These are phyloP conservation scores for Pangasius mekongensis DNA, from an alignment of 2,797 vertebrate genomes.

Conservation along the genomic window DNA sequence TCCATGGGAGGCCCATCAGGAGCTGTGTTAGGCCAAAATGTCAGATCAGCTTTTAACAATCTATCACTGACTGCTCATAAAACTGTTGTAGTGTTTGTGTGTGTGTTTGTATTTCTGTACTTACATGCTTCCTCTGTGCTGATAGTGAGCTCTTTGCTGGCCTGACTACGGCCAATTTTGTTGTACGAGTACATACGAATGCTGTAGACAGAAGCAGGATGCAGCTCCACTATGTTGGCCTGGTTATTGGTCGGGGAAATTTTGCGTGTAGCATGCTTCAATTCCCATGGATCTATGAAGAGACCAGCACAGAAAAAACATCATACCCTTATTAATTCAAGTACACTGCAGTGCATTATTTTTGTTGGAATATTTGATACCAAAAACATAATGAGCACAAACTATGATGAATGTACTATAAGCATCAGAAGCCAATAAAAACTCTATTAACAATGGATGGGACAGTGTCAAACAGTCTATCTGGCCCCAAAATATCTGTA, in stretches of 20 bases:
- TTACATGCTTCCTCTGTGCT: conserved; percentile 97
- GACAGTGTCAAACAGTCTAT: neutral
- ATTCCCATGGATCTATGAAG: conserved; percentile 90
- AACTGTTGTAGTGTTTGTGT: conserved; percentile 13
- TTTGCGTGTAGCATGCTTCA: conserved; percentile 95
- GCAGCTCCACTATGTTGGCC: conserved; percentile 96
- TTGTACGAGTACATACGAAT: conserved; percentile 99
- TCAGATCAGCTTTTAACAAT: conserved; percentile 22
- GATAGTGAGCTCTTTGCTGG: conserved; percentile 96
- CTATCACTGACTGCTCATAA: neutral
- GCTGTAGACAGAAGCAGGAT: conserved; percentile 95
- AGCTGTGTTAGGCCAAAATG: conserved; percentile 72
- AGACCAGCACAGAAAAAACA: conserved; percentile 20
- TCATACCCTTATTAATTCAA: neutral
- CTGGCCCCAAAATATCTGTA: neutral
- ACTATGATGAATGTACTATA: neutral
- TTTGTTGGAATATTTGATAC: neutral
- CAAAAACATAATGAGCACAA: neutral
- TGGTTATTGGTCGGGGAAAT: conserved; percentile 98
- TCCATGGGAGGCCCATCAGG: conserved; percentile 96
- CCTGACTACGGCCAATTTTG: conserved; percentile 93
- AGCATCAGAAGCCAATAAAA: neutral
- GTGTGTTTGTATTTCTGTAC: conserved; percentile 40
- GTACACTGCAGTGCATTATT: neutral
- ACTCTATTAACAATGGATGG: neutral